Evolutionary conservation across 1,140 invertebrate genomes (phyloP).

Genomic region (Planococcus citri): DNA sequence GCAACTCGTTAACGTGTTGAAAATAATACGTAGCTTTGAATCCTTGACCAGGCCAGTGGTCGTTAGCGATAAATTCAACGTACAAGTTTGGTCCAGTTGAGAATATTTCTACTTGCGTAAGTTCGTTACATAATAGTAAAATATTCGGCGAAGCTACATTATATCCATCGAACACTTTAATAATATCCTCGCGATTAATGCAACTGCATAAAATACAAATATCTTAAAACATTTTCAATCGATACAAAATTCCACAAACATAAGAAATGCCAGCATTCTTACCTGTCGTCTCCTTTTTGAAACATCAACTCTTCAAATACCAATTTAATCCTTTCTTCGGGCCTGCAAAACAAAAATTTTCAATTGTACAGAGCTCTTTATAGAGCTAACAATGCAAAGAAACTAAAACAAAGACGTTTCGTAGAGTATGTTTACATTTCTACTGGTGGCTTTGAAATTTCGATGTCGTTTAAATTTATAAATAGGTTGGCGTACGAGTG

Average conservation of each 20-base stretch:
- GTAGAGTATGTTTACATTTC: too few relatives aligned
- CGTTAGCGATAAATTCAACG: slow-evolving; percentile 70
- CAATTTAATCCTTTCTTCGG: slow-evolving; percentile 46
- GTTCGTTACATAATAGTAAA: slow-evolving; percentile 65
- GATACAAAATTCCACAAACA: not conserved
- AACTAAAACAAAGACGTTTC: too few relatives aligned
- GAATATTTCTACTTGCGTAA: slow-evolving; percentile 57
- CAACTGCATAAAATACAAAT: slow-evolving; percentile 44
- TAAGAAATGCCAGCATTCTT: slow-evolving; percentile 28
- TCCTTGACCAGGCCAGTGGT: slow-evolving; percentile 64
- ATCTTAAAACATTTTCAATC: not conserved
- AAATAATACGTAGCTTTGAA: slow-evolving; percentile 75
- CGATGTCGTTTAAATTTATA: too few relatives aligned
- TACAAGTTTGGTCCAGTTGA: slow-evolving; percentile 65
- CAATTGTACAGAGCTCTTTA: too few relatives aligned
- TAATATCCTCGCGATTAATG: slow-evolving; percentile 63
- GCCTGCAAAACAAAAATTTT: slow-evolving; percentile 37
- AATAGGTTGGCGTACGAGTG: too few relatives aligned
- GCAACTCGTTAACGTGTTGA: slow-evolving; percentile 36
- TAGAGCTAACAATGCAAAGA: too few relatives aligned
- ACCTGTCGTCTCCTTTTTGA: slow-evolving; percentile 53
- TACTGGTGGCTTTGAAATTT: too few relatives aligned
- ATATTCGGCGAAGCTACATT: slow-evolving; percentile 52
- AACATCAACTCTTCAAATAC: slow-evolving; percentile 50
- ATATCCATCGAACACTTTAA: slow-evolving; percentile 63